These are phyloP conservation scores for Mustela nigripes DNA, from an alignment of 2,113 vertebrate genomes.

Conservation along the genomic window DNA sequence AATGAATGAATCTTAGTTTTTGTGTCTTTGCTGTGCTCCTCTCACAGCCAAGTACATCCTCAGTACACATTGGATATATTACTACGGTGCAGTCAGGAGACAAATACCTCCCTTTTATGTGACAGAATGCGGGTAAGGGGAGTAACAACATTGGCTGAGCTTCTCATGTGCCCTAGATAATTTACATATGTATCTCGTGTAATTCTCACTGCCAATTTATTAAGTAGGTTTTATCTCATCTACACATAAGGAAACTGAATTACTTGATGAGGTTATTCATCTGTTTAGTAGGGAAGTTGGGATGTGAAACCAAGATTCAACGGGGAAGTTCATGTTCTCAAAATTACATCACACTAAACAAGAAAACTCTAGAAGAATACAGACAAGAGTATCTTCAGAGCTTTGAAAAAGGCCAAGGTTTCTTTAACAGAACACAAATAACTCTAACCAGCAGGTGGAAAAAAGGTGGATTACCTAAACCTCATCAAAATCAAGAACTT, in stretches of 20 bases:
- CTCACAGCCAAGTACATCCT: not conserved
- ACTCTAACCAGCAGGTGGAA: not conserved
- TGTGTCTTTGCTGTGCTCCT: not conserved
- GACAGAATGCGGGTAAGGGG: not conserved
- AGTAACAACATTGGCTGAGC: not conserved
- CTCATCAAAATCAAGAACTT: slow-evolving; percentile 20
- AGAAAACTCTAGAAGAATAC: not conserved
- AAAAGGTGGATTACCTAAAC: not conserved
- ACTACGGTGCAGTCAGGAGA: not conserved
- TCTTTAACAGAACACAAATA: not conserved
- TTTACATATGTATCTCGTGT: not conserved
- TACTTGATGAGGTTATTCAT: slow-evolving; percentile 37
- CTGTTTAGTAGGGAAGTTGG: not conserved
- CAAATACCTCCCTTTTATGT: not conserved
- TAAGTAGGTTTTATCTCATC: not conserved
- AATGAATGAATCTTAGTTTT: not conserved
- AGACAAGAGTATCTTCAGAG: not conserved
- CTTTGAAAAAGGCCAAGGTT: not conserved
- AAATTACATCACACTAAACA: not conserved
- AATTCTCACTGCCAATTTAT: not conserved
- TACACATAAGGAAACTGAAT: not conserved
- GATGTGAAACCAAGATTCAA: not conserved
- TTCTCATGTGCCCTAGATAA: not conserved
- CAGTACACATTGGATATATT: not conserved
- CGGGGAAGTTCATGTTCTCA: not conserved